Evolutionary conservation across 2,888 invertebrate genomes (phyloP).

Genomic region (Metellina segmentata): DNA sequence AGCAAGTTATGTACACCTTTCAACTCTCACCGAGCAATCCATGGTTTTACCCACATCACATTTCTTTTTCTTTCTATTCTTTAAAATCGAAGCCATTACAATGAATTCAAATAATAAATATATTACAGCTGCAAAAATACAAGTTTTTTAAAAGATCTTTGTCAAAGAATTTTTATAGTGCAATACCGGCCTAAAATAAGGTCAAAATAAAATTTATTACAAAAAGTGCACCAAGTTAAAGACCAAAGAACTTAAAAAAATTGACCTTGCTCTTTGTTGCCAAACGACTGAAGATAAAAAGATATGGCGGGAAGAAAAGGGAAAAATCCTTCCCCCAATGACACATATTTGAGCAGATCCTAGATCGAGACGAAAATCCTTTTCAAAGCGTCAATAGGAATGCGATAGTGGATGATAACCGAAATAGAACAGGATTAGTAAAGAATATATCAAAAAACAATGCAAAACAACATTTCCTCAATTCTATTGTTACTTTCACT

Average conservation of each 20-base stretch:
- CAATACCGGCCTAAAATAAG: not conserved
- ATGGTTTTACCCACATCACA: too few relatives aligned
- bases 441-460: slow-evolving; percentile 14
- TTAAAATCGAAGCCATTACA: too few relatives aligned
- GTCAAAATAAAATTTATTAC: not conserved
- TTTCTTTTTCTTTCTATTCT: too few relatives aligned
- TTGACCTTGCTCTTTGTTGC: slow-evolving; percentile 62
- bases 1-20: too few relatives aligned
- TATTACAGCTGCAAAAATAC: too few relatives aligned
- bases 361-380: slow-evolving; percentile 25
- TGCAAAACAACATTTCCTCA: not conserved
- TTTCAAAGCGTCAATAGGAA: slow-evolving; percentile 30
- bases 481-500: slow-evolving; percentile 33
- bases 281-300: slow-evolving; percentile 35
- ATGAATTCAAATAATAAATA: not conserved
- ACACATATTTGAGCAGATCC: slow-evolving; percentile 47
- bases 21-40: too few relatives aligned
- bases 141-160: too few relatives aligned
- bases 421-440: slow-evolving; percentile 11
- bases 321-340: slow-evolving; percentile 52
- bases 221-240: slow-evolving; percentile 23
- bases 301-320: slow-evolving; percentile 4
- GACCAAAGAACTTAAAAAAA: slow-evolving; percentile 33
- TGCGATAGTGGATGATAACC: slow-evolving; percentile 21
- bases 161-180: too few relatives aligned